phyloP scores from a whole-genome alignment of 1,140 invertebrate genomes.

The Drosophila truncata region DNA sequence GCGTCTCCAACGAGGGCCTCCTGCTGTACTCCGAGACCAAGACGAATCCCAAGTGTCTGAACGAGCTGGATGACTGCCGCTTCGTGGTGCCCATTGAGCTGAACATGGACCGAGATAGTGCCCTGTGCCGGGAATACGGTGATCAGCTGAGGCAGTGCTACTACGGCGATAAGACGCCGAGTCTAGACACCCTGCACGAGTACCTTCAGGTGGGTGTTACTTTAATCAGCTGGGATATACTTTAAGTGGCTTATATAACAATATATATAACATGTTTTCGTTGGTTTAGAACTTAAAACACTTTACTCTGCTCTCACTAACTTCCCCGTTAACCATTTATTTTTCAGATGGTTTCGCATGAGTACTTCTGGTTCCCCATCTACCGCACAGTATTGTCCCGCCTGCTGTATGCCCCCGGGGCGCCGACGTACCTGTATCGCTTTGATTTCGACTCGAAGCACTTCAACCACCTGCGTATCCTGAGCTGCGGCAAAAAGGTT shows the following conservation, averaged over 20 bases:
- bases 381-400: slow-evolving; percentile 84
- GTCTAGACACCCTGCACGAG: slow-evolving; percentile 77
- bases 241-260: not conserved
- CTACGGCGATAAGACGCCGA: slow-evolving; percentile 80
- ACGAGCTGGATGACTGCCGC: slow-evolving; percentile 77
- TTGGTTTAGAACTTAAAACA: not conserved
- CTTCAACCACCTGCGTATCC: slow-evolving; percentile 83
- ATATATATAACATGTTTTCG: not conserved
- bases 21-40: slow-evolving; percentile 80
- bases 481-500: slow-evolving; percentile 84
- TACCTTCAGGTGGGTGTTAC: slow-evolving; percentile 69
- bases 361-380: slow-evolving; percentile 85
- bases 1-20: slow-evolving; percentile 84
- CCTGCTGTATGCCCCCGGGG: slow-evolving; percentile 70
- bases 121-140: slow-evolving; percentile 77
- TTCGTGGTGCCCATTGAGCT: slow-evolving; percentile 80
- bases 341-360: slow-evolving; percentile 82
- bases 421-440: slow-evolving; percentile 86
- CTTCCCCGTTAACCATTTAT: not conserved
- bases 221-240: not conserved
- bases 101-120: slow-evolving; percentile 76
- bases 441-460: slow-evolving; percentile 85
- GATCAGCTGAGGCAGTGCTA: slow-evolving; percentile 69
- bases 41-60: slow-evolving; percentile 75
- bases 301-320: not conserved